Conservation (phyloP, 2,113 vertebrate species). For the Tapirus terrestris region DNA sequence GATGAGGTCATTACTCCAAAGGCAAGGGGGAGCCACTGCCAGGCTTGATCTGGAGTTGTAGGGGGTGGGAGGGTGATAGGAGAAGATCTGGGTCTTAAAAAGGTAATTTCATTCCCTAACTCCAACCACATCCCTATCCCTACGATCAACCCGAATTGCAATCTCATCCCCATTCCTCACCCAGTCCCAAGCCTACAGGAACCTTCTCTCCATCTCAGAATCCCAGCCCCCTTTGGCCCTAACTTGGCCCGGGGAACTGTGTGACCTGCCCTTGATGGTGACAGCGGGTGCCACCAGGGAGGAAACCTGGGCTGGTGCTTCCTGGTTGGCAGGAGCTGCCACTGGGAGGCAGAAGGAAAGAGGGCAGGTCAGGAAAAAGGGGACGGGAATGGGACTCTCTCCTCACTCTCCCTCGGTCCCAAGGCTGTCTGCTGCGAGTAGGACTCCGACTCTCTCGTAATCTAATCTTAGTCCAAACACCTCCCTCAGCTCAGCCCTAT, state of each 20-base stretch:
- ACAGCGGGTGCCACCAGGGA: not conserved
- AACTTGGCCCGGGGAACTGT: not conserved
- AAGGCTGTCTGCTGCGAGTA: not conserved
- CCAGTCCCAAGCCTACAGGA: not conserved
- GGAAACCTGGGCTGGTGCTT: not conserved
- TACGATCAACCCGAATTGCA: not conserved
- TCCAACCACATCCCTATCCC: not conserved
- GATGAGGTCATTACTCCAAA: not conserved
- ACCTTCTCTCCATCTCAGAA: not conserved
- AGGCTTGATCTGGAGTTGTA: not conserved
- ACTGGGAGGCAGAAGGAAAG: not conserved
- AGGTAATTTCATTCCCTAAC: not conserved
- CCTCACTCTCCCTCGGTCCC: slow-evolving; percentile 45
- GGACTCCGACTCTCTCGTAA: not conserved
- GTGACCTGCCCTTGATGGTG: slow-evolving; percentile 14
- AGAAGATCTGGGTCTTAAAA: not conserved
- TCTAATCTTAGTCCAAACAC: too few species aligned
- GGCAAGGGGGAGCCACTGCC: not conserved
- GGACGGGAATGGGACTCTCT: not conserved
- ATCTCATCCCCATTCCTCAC: not conserved
- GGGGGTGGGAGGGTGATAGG: not conserved
- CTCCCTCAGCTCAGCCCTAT: too few species aligned
- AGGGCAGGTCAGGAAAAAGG: not conserved
- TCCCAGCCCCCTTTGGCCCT: not conserved
- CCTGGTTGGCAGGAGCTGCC: slow-evolving; percentile 41